phyloP scores from a whole-genome alignment of 1,140 invertebrate species.

The Drosophila teissieri region DNA sequence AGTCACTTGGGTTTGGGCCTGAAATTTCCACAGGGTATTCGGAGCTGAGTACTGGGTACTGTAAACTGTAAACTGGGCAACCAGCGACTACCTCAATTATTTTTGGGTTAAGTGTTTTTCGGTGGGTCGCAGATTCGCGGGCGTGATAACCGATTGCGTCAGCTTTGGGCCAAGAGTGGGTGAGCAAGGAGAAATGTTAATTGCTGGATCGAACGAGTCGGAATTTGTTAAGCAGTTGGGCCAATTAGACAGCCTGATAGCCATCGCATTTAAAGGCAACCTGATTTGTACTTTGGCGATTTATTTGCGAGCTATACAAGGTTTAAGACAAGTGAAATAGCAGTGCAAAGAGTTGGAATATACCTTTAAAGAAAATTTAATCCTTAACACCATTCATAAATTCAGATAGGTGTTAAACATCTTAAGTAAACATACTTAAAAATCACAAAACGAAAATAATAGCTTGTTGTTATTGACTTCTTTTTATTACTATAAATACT shows the following conservation, averaged over 20 bases:
- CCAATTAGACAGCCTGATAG: constrained; percentile 25
- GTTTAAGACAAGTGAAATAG: neutral
- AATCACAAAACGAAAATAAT: neutral
- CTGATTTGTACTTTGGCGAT: neutral
- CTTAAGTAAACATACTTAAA: neutral
- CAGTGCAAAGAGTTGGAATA: neutral
- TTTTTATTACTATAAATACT: neutral
- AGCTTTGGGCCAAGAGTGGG: constrained; percentile 27
- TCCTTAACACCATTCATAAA: too few species aligned
- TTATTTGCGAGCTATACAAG: neutral
- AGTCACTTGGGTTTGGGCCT: constrained; percentile 16
- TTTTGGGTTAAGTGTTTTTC: constrained; percentile 67
- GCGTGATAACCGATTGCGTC: constrained; percentile 69
- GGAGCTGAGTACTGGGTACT: constrained; percentile 9
- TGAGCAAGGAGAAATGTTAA: constrained; percentile 23
- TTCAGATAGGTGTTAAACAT: too few species aligned
- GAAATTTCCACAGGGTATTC: constrained; percentile 7
- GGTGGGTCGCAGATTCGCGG: constrained; percentile 49
- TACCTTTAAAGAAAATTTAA: too few species aligned
- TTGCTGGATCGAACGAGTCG: constrained; percentile 42
- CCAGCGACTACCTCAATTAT: constrained; percentile 53
- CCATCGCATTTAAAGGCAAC: constrained; percentile 23
- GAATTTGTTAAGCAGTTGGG: constrained; percentile 37
- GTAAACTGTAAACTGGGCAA: constrained; percentile 14
- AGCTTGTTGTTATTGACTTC: neutral